Evolutionary conservation across 2,888 invertebrate genomes (phyloP).

Genomic region (Priocnemis perturbator): DNA sequence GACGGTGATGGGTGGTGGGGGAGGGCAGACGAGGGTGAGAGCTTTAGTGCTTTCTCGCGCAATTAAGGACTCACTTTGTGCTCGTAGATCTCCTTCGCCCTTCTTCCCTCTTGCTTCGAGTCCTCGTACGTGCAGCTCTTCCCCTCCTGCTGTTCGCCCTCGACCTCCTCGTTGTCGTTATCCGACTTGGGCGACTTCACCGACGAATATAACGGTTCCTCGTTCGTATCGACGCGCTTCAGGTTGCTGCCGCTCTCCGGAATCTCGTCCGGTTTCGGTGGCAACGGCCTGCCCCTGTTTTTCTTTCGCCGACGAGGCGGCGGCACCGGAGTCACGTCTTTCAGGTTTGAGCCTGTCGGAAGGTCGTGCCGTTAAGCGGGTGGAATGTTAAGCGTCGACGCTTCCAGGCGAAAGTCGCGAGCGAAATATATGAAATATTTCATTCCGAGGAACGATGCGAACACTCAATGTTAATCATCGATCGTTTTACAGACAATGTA

Average conservation of each 20-base stretch:
- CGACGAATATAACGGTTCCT: slow-evolving; percentile 68
- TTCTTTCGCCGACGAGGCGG: slow-evolving; percentile 67
- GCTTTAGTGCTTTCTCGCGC: no score
- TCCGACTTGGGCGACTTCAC: slow-evolving; percentile 49
- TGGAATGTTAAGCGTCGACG: no score
- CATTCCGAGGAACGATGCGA: no score
- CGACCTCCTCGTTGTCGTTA: slow-evolving; percentile 21
- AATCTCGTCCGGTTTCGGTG: slow-evolving; percentile 67
- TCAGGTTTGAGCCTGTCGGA: slow-evolving; percentile 58
- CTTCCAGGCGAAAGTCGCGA: background rate
- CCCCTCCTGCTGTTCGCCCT: slow-evolving; percentile 19
- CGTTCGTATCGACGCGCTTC: slow-evolving; percentile 37
- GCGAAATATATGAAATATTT: no score
- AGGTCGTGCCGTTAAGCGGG: no score
- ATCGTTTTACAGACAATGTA: no score
- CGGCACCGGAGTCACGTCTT: slow-evolving; percentile 67
- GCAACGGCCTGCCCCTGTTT: slow-evolving; percentile 65
- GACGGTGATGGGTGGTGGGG: background rate
- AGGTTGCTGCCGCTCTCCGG: slow-evolving; percentile 33
- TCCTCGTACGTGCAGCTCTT: slow-evolving; percentile 25
- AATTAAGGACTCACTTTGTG: slow-evolving; percentile 59
- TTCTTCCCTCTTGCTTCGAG: slow-evolving; percentile 39
- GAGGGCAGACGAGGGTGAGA: background rate
- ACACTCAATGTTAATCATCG: no score
- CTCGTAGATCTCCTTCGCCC: slow-evolving; percentile 61